These are phyloP conservation scores for Grallaria varia DNA, from an alignment of 2,113 vertebrate genomes.

Conservation along the genomic window DNA sequence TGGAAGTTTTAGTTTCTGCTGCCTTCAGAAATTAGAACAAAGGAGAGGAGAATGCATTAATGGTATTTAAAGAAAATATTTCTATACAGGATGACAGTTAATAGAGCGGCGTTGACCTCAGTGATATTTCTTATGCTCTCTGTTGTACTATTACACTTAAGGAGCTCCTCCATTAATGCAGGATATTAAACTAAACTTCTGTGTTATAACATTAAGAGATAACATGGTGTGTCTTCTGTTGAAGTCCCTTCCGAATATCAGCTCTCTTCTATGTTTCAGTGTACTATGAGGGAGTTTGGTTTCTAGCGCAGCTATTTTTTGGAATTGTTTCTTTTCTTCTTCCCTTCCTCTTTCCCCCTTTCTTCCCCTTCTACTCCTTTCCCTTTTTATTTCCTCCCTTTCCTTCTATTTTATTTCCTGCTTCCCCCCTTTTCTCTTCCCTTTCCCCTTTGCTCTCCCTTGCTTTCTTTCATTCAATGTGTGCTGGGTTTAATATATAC, in stretches of 20 bases:
- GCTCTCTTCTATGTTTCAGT: conserved; percentile 2
- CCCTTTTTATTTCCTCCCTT: background rate
- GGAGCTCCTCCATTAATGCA: conserved; percentile 68
- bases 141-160: conserved; percentile 67
- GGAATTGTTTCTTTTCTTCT: background rate
- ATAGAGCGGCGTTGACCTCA: conserved; percentile 63
- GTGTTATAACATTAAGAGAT: conserved; percentile 44
- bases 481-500: background rate
- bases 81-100: conserved; percentile 69
- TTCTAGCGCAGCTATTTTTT: background rate
- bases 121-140: conserved; percentile 52
- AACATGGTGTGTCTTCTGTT: conserved; percentile 13
- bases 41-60: conserved; percentile 65
- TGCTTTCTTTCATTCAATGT: background rate
- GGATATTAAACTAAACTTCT: conserved; percentile 64
- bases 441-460: background rate
- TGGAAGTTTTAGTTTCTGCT: conserved; percentile 66
- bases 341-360: background rate
- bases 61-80: conserved; percentile 74
- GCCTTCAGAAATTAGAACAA: conserved; percentile 72
- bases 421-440: background rate
- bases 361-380: background rate
- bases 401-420: background rate
- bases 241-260: conserved; percentile 24
- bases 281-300: background rate